Base-by-base conservation (phyloP, 2,888 invertebrate genomes). In the Carabus problematicus region DNA sequence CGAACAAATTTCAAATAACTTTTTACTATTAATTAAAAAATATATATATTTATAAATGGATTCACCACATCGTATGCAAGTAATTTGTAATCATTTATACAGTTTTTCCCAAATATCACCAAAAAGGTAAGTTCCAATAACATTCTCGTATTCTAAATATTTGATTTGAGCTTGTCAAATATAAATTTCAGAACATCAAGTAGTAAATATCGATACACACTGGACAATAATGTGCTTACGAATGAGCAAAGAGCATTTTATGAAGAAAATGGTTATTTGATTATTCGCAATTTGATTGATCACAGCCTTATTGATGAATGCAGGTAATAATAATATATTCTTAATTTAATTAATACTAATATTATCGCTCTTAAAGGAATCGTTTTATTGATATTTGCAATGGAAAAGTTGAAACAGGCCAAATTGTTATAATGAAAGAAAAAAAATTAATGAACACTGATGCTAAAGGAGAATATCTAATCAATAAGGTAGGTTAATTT, bases 191-290 rank as follows among this genome's bases (percentile, higher is more conserved):
- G 29, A 29, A 29, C 29, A 29, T 29, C 29, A 29, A 29, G 29
- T 29, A 6, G 3, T 3, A 29, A 70, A 42, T 84, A 80, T 72
- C 75, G 75, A 62, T 84, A 81, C 73, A 83, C 83, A 1, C 72
- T 79, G 41, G 78, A 80, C 71, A 78, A 78, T 71, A 75, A 81
- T 64, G 75, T 76, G 0, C 75, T 92, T 11, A 87, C 86, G 0
- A 74, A 79, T 0, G 85, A 85, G 42, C 90, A 94, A 78, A 79
- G 88, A 39, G 76, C 84, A 64, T 94, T 91, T 78, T 95, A 94
- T 76, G 90, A 92, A 74, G 86, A 88, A 59, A 92, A 95, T 84
- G 95, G 95, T 0, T 95, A 86, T 77, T 76, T 95, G n/a, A 84
- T 95, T 0, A 85, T 95, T 59, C 89, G 86, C 64, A 86, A 87